Conservation (phyloP, 1,140 invertebrate species). For the Drosophila athabasca region DNA sequence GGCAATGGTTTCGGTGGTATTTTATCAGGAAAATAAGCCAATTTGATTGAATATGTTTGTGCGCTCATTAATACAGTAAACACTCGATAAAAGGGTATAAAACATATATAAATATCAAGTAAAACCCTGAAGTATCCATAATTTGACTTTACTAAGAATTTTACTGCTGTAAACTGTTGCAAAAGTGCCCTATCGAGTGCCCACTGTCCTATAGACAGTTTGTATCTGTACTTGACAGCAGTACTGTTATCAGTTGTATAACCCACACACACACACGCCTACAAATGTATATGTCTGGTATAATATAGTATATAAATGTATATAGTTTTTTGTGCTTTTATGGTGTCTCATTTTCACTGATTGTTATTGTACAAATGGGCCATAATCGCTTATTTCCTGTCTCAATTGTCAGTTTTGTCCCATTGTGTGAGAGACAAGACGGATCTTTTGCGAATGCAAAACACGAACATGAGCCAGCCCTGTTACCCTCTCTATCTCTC, state of each 20-base stretch:
- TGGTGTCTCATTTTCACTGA: conserved; percentile 35
- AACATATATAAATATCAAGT: too few species aligned
- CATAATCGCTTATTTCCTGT: conserved; percentile 67
- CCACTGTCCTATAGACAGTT: too few species aligned
- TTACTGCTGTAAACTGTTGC: too few species aligned
- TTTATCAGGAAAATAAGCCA: conserved; percentile 3
- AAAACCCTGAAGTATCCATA: too few species aligned
- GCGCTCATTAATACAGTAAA: too few species aligned
- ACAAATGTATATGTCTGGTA: background rate
- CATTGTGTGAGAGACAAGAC: conserved; percentile 21
- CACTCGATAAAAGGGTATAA: too few species aligned
- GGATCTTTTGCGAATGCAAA: conserved; percentile 48
- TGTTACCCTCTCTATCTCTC: too few species aligned
- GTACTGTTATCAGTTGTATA: conserved; percentile 7
- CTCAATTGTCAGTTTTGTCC: conserved; percentile 32
- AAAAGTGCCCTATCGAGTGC: too few species aligned
- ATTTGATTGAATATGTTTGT: too few species aligned
- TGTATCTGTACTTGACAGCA: too few species aligned
- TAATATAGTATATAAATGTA: background rate
- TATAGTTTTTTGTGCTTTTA: conserved; percentile 22
- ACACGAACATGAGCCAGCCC: conserved; percentile 31
- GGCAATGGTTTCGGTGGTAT: background rate
- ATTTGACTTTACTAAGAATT: too few species aligned
- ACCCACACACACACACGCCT: background rate
- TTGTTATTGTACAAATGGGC: conserved; percentile 44